Evolutionary conservation across 2,113 vertebrate genomes (phyloP).

Genomic region (Eulemur macaco): DNA sequence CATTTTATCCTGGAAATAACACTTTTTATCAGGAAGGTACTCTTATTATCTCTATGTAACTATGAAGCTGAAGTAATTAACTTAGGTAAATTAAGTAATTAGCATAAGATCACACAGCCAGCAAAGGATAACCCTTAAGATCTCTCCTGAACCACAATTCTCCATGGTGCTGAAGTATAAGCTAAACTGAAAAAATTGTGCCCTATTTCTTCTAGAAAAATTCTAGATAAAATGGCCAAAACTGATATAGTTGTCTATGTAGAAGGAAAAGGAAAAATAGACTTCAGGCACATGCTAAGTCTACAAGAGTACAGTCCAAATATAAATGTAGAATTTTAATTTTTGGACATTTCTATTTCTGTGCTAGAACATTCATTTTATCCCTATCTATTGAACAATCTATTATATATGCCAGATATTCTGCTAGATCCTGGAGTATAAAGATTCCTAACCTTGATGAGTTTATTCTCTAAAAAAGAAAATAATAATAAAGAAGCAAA

Average conservation of each 20-base stretch:
- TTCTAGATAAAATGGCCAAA: not conserved
- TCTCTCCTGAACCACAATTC: not conserved
- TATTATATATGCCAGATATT: not conserved
- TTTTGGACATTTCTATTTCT: not conserved
- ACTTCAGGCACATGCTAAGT: not conserved
- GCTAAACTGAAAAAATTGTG: not conserved
- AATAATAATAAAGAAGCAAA: not conserved
- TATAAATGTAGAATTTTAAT: not conserved
- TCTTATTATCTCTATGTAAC: not conserved
- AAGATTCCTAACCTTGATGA: not conserved
- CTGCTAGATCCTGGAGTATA: not conserved
- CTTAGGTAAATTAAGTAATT: not conserved
- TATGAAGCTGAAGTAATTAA: not conserved
- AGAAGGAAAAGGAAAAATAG: not conserved
- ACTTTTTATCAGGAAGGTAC: not conserved
- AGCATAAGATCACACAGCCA: not conserved
- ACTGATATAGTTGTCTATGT: not conserved
- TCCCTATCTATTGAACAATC: not conserved
- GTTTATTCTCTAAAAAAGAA: not conserved
- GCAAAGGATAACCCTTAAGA: not conserved
- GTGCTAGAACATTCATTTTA: not conserved
- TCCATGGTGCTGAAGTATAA: not conserved
- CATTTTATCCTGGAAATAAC: not conserved
- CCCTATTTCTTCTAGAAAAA: not conserved
- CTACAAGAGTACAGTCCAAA: not conserved